Conservation (phyloP, 2,888 invertebrate genomes). For the Hipparchia sbordonii region DNA sequence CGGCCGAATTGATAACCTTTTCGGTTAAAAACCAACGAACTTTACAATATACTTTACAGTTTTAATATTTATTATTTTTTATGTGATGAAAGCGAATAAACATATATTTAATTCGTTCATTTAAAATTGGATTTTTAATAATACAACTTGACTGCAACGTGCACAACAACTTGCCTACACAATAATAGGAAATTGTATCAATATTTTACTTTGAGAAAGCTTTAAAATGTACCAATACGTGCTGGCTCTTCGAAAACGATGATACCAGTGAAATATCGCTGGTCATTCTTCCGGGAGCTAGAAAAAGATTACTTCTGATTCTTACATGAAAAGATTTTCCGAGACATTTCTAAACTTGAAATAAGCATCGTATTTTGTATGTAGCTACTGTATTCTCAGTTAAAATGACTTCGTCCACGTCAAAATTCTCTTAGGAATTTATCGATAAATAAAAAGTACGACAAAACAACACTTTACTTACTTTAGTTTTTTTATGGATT, state of each 20-base stretch:
- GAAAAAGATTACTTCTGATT: conserved; percentile 2
- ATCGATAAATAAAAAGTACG: too few relatives aligned
- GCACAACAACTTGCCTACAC: background rate
- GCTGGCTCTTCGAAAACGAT: background rate
- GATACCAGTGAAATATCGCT: conserved; percentile 11
- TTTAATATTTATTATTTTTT: too few relatives aligned
- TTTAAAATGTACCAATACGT: background rate
- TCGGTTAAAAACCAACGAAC: too few relatives aligned
- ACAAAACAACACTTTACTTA: too few relatives aligned
- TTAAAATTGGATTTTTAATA: background rate
- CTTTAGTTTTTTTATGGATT: too few relatives aligned
- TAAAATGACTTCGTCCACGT: background rate
- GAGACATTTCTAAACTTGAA: background rate
- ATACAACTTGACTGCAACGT: background rate
- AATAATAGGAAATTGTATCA: background rate
- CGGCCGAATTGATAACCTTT: too few relatives aligned
- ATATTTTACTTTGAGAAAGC: background rate
- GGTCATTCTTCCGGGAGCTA: conserved; percentile 5
- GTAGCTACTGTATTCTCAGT: background rate
- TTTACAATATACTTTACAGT: too few relatives aligned
- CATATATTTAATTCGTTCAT: too few relatives aligned
- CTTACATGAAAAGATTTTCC: conserved; percentile 2
- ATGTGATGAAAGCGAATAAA: too few relatives aligned
- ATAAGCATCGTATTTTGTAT: too few relatives aligned
- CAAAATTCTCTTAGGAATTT: background rate